Conservation (phyloP, 2,888 invertebrate genomes). For the Scrobipalpa atriplicella region DNA sequence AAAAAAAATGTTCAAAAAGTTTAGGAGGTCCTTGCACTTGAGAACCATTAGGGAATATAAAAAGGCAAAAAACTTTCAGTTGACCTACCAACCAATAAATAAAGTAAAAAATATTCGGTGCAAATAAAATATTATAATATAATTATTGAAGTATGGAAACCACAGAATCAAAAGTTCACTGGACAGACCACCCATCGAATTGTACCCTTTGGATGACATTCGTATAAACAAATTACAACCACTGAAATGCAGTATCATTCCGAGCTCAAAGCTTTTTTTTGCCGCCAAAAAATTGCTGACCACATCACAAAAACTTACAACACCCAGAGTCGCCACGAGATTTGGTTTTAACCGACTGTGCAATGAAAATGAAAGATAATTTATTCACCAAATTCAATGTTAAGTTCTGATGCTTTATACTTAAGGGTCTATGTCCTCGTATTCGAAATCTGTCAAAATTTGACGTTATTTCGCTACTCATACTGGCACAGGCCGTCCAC, state of each 20-base stretch:
- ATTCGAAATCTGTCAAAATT: too few relatives aligned
- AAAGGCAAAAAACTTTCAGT: too few relatives aligned
- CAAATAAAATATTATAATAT: not conserved
- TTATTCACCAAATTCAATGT: not conserved
- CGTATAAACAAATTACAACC: slow-evolving; percentile 17
- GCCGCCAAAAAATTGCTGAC: slow-evolving; percentile 27
- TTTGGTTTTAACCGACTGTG: slow-evolving; percentile 6
- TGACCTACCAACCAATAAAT: too few relatives aligned
- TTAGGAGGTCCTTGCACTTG: too few relatives aligned
- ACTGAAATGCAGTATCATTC: slow-evolving; percentile 19
- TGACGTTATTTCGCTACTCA: too few relatives aligned
- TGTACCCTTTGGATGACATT: slow-evolving; percentile 22
- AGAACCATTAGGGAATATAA: too few relatives aligned
- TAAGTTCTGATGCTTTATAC: too few relatives aligned
- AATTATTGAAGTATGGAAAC: not conserved
- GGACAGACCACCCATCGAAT: slow-evolving; percentile 25
- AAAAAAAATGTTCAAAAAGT: too few relatives aligned
- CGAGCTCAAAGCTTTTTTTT: not conserved
- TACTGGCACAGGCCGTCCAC: too few relatives aligned
- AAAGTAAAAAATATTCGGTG: too few relatives aligned
- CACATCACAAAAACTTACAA: slow-evolving; percentile 32
- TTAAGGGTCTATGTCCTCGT: too few relatives aligned
- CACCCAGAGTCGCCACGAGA: slow-evolving; percentile 25
- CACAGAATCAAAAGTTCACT: slow-evolving; percentile 1
- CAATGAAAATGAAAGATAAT: not conserved